Evolutionary conservation across 1,140 invertebrate genomes (phyloP).

Genomic region (Drosophila grimshawi): DNA sequence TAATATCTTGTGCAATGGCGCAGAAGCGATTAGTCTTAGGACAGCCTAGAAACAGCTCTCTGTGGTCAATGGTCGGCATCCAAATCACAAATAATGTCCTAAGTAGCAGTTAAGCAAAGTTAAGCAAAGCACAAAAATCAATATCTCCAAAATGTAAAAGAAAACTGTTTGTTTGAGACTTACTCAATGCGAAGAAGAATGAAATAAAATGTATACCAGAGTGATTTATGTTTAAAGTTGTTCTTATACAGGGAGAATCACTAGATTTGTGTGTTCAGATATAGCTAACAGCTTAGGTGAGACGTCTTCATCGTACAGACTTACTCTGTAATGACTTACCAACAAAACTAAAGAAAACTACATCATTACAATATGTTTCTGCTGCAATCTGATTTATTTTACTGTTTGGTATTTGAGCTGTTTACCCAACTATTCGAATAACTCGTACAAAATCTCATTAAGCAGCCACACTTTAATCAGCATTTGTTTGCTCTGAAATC

Average conservation of each 20-base stretch:
- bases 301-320: too few relatives aligned
- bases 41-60: conserved; percentile 4
- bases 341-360: too few relatives aligned
- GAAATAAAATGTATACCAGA: too few relatives aligned
- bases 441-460: neutral
- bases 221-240: neutral
- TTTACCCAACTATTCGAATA: neutral
- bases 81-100: neutral
- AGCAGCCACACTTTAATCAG: conserved; percentile 6
- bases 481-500: neutral
- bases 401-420: neutral
- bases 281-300: too few relatives aligned
- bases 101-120: neutral
- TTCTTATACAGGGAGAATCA: neutral
- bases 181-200: too few relatives aligned
- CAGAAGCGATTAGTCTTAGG: conserved; percentile 4
- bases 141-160: neutral
- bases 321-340: too few relatives aligned
- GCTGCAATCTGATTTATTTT: neutral
- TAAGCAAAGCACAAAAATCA: conserved; percentile 5
- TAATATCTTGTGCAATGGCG: conserved; percentile 15
- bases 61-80: neutral
- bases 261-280: too few relatives aligned
- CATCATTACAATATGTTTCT: neutral
- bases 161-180: too few relatives aligned